Evolutionary conservation across 2,113 vertebrate species (phyloP).

Genomic region (Pangasianodon hypophthalmus): DNA sequence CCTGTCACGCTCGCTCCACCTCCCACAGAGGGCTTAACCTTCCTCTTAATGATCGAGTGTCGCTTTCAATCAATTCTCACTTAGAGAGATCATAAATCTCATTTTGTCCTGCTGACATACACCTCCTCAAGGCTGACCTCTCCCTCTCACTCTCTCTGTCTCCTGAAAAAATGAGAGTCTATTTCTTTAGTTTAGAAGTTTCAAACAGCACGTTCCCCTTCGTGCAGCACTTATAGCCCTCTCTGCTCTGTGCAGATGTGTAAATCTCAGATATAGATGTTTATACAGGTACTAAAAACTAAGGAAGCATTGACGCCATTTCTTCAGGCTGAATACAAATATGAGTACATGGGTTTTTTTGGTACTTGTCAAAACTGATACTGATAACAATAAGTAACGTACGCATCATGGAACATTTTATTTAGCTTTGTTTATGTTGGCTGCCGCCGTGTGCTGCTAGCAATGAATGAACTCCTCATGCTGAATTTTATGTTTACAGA

Average conservation of each 20-base stretch:
- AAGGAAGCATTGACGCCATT: conserved; percentile 1
- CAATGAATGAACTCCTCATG: background rate
- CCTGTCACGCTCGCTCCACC: background rate
- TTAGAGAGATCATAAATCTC: conserved; percentile 44
- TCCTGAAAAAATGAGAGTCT: conserved; percentile 22
- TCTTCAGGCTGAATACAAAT: background rate
- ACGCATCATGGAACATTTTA: background rate
- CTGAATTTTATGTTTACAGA: background rate
- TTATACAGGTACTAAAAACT: conserved; percentile 14
- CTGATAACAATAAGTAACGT: background rate
- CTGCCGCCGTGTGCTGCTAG: background rate
- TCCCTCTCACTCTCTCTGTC: background rate
- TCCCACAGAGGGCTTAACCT: conserved; percentile 29
- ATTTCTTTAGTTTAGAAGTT: conserved; percentile 15
- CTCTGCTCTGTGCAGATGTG: conserved; percentile 7
- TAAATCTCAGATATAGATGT: conserved; percentile 38
- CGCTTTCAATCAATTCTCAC: conserved; percentile 47
- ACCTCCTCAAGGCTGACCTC: conserved; percentile 34
- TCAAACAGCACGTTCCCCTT: conserved; percentile 5
- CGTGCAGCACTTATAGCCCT: background rate
- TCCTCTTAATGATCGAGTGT: conserved; percentile 30
- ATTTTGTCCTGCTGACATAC: conserved; percentile 31
- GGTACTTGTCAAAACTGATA: background rate
- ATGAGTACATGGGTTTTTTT: background rate
- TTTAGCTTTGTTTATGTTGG: background rate